Evolutionary conservation across 2,113 vertebrate species (phyloP).

Genomic region (Trochalopteron elliotii): DNA sequence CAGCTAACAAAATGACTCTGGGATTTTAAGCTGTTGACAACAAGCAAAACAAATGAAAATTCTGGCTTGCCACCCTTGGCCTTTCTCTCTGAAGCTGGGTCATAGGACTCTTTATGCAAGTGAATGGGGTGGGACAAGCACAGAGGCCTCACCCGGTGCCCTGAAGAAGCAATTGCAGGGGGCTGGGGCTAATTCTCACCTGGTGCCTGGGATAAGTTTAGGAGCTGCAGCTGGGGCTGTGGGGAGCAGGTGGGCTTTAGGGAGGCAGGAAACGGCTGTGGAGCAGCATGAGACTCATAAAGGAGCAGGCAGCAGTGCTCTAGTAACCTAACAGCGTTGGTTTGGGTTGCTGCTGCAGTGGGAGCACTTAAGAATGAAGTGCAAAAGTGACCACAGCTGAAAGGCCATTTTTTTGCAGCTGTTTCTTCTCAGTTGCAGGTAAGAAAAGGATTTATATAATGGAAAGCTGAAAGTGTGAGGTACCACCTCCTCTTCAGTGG

Average conservation of each 20-base stretch:
- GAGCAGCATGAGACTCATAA: background rate
- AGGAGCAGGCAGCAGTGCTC: background rate
- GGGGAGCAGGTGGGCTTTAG: background rate
- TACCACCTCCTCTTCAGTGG: background rate
- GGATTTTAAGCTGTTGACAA: background rate
- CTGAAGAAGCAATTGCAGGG: background rate
- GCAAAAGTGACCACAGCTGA: background rate
- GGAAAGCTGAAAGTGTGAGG: background rate
- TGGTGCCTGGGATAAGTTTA: background rate
- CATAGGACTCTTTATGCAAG: background rate
- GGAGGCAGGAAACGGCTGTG: background rate
- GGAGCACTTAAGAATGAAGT: background rate
- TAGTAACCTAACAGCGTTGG: background rate
- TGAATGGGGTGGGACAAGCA: background rate
- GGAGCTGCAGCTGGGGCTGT: background rate
- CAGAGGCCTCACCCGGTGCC: background rate
- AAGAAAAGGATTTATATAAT: background rate
- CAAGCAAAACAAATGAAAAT: background rate
- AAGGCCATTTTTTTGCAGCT: background rate
- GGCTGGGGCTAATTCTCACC: background rate
- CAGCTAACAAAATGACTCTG: background rate
- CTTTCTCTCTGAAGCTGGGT: background rate
- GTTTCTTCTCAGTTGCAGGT: conserved; percentile 1
- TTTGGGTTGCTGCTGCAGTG: background rate
- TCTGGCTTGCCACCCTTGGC: background rate